These are phyloP conservation scores for Luffia ferchaultella DNA, from an alignment of 2,888 invertebrate genomes.

Conservation along the genomic window DNA sequence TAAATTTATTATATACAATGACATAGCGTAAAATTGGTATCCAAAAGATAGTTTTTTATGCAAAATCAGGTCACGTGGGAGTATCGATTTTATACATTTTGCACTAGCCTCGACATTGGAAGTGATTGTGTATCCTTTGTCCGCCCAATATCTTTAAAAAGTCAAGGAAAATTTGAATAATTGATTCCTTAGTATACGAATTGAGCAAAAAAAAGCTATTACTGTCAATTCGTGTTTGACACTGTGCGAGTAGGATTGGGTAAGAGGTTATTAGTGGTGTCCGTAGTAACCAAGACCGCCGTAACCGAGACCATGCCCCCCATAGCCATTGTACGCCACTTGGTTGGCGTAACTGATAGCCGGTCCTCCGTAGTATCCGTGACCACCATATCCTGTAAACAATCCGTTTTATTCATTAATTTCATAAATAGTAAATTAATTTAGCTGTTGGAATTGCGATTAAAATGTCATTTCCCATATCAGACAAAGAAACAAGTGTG, in stretches of 20 bases:
- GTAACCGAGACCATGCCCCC: slow-evolving; percentile 16
- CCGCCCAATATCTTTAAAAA: not conserved
- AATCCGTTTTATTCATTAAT: too few species aligned
- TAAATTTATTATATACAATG: not conserved
- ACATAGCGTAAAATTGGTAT: not conserved
- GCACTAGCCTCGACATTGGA: not conserved
- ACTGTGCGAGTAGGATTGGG: not conserved
- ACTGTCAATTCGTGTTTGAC: not conserved
- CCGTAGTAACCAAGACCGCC: slow-evolving; percentile 18
- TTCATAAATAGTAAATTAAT: too few species aligned
- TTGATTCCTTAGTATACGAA: not conserved
- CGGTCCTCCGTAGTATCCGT: slow-evolving; percentile 18
- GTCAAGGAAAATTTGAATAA: not conserved
- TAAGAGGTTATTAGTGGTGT: slow-evolving; percentile 27
- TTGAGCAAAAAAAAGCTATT: not conserved
- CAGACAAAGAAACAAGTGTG: too few species aligned
- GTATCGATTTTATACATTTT: not conserved
- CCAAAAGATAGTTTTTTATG: not conserved
- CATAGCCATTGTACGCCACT: slow-evolving; percentile 20
- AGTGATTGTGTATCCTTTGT: not conserved
- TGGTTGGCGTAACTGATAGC: slow-evolving; percentile 21
- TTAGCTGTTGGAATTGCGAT: too few species aligned
- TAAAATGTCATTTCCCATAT: too few species aligned
- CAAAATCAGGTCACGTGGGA: not conserved
- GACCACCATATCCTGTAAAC: slow-evolving; percentile 16